Evolutionary conservation across 2,797 vertebrate species (phyloP).

Genomic region (Cynopterus sphinx): DNA sequence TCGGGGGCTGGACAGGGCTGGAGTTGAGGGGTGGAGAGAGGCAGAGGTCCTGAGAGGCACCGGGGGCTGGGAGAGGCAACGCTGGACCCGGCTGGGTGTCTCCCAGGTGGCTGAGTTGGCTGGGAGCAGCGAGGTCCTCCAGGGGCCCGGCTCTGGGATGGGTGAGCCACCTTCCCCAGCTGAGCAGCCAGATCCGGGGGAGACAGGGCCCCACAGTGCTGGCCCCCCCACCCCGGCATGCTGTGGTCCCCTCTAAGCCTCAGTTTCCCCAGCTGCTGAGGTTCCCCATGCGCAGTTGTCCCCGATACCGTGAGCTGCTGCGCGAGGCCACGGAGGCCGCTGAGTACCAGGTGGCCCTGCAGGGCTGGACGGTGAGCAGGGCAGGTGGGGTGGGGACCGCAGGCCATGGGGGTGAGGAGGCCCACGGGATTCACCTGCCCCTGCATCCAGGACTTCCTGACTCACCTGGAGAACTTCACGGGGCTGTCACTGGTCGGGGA

Average conservation of each 20-base stretch:
- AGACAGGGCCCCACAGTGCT: neutral
- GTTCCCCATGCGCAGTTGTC: conserved; percentile 88
- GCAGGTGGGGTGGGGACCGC: accelerated
- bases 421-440: neutral
- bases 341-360: conserved; percentile 86
- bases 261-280: conserved; percentile 86
- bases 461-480: conserved; percentile 86
- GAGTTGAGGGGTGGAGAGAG: accelerated
- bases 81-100: accelerated
- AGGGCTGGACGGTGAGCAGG: conserved; percentile 86
- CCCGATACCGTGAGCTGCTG: conserved; percentile 87
- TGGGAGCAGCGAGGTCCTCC: neutral
- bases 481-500: conserved; percentile 87
- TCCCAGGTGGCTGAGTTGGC: too few relatives aligned
- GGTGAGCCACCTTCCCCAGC: accelerated
- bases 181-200: neutral
- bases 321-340: conserved; percentile 86
- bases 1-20: conserved; percentile 65
- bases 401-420: too few relatives aligned
- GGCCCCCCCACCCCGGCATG: accelerated
- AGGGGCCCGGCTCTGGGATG: accelerated
- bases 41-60: neutral
- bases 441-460: conserved; percentile 84
- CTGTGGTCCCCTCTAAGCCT: conserved; percentile 45
- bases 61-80: accelerated